A percentile compares a stretch with the other conserved stretches of the same genome.
Evolutionary conservation across 2,888 invertebrate species (phyloP).

Genomic region (Magallana nippona): DNA sequence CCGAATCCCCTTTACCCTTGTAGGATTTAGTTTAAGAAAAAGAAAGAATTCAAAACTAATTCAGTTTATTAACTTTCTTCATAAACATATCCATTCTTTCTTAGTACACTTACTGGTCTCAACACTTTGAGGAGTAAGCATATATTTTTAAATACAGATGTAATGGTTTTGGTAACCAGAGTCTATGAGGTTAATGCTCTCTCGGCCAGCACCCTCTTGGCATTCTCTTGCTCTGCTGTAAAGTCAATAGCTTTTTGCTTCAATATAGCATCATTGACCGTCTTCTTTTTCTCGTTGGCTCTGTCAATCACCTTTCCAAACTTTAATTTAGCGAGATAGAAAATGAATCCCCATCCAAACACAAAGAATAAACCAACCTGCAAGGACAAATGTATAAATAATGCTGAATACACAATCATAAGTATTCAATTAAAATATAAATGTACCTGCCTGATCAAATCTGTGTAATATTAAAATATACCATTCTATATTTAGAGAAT

Average conservation of each 20-base stretch:
- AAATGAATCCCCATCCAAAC: constrained; percentile 22
- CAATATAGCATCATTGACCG: background rate
- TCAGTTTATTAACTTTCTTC: no score
- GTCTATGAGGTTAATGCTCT: background rate
- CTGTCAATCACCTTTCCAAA: constrained; percentile 12
- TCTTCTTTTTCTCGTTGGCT: background rate
- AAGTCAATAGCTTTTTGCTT: constrained; percentile 5
- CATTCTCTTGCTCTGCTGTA: background rate
- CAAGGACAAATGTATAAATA: background rate
- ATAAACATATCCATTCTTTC: no score
- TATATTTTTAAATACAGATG: background rate
- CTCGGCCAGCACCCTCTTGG: constrained; percentile 6
- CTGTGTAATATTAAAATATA: no score
- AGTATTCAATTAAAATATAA: no score
- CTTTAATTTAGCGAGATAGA: background rate
- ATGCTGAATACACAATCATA: background rate
- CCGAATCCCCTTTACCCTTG: no score
- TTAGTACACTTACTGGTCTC: no score
- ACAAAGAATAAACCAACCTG: constrained; percentile 10
- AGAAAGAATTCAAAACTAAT: no score
- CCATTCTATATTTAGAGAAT: no score
- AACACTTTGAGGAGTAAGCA: no score
- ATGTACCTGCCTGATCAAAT: no score
- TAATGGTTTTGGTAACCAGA: background rate
- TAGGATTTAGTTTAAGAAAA: no score